phyloP scores from a whole-genome alignment of 2,888 invertebrate species.

The Dinocampus coccinellae region DNA sequence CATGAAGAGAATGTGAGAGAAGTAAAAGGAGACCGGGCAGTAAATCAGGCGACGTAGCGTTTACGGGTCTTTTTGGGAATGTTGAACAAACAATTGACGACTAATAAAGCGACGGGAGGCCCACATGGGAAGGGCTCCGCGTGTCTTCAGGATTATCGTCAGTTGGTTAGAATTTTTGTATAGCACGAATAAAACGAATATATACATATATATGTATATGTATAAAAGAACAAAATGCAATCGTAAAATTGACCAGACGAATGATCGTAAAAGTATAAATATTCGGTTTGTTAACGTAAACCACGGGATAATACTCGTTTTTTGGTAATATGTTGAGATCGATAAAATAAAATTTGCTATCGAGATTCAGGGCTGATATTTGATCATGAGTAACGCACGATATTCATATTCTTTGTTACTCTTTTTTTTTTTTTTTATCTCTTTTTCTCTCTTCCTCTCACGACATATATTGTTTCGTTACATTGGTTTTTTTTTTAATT shows the following conservation, averaged over 20 bases:
- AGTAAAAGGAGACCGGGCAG: conserved; percentile 49
- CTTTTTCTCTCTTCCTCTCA: no score
- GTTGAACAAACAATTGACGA: conserved; percentile 69
- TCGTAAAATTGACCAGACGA: conserved; percentile 34
- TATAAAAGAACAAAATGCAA: conserved; percentile 23
- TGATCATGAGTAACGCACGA: conserved; percentile 13
- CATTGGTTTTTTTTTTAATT: background rate
- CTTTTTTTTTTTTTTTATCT: no score
- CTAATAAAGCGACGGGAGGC: conserved; percentile 64
- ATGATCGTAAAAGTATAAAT: conserved; percentile 34
- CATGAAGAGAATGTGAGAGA: conserved; percentile 27
- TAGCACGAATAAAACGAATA: background rate
- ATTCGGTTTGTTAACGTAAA: conserved; percentile 32
- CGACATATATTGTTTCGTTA: no score
- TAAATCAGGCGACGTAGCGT: conserved; percentile 65
- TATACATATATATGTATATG: background rate
- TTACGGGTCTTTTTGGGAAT: conserved; percentile 68
- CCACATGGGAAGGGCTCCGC: conserved; percentile 59
- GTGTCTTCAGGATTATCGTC: conserved; percentile 28
- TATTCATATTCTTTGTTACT: background rate
- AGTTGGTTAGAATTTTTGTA: conserved; percentile 19
- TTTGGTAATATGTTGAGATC: conserved; percentile 1
- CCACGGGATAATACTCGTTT: conserved; percentile 11
- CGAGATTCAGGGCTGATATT: background rate
- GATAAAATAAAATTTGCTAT: conserved; percentile 20